A percentile compares a stretch with the other conserved stretches of the same genome.
Evolutionary conservation across 2,113 vertebrate genomes (phyloP).

Genomic region (Neolamprologus brichardi): DNA sequence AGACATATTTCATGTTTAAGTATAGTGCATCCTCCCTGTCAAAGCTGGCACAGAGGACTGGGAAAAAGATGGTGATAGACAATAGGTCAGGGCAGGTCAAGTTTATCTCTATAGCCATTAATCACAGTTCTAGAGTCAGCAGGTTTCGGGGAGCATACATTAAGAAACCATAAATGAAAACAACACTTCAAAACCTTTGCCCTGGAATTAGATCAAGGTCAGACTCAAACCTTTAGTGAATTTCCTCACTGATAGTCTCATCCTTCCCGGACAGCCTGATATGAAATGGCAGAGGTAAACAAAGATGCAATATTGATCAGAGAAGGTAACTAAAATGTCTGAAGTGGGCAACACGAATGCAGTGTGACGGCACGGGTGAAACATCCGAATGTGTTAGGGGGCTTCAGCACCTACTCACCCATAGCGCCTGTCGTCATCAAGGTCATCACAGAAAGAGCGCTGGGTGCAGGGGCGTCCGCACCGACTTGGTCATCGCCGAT

Average conservation of each 20-base stretch:
- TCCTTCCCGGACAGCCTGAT: background rate
- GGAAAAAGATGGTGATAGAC: conserved; percentile 22
- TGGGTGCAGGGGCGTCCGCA: conserved; percentile 14
- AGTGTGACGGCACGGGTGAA: background rate
- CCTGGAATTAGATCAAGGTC: conserved; percentile 30
- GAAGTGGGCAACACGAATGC: conserved; percentile 3
- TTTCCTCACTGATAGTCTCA: background rate
- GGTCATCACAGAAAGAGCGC: conserved; percentile 29
- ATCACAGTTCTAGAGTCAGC: conserved; percentile 27
- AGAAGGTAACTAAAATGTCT: background rate
- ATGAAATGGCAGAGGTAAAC: background rate
- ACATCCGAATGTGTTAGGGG: conserved; percentile 14
- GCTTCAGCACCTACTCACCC: conserved; percentile 24
- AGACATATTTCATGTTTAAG: conserved; percentile 20
- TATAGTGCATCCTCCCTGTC: background rate
- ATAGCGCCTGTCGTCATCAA: conserved; percentile 39
- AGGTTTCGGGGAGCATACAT: conserved; percentile 8
- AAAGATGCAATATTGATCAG: conserved; percentile 50
- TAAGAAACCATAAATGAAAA: conserved; percentile 13
- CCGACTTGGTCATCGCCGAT: conserved; percentile 6
- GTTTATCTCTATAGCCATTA: conserved; percentile 50
- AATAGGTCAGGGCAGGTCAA: conserved; percentile 40
- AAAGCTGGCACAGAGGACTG: background rate
- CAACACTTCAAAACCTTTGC: conserved; percentile 4
- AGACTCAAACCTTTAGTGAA: background rate